Evolutionary conservation across 2,113 vertebrate species (phyloP).

Genomic region (Daboia siamensis): DNA sequence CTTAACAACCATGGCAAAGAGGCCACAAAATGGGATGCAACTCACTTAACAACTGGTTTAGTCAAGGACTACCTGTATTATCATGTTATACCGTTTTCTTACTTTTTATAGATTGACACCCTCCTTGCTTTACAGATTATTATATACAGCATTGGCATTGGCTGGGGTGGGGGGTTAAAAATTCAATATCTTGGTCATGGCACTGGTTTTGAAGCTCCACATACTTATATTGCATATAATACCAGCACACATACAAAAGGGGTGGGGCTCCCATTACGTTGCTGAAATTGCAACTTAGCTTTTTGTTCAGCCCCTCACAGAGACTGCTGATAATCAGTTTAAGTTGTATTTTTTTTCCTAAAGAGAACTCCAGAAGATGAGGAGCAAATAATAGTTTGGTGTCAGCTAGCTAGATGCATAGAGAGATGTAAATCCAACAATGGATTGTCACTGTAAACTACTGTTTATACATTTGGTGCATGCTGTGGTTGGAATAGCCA

Average conservation of each 20-base stretch:
- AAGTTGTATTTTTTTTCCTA: neutral
- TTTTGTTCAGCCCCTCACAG: neutral
- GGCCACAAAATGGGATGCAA: no score
- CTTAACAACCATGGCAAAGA: no score
- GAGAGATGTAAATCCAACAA: neutral
- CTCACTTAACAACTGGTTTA: no score
- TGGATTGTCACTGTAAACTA: neutral
- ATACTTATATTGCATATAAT: neutral
- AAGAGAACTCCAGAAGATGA: neutral
- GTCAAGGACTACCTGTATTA: no score
- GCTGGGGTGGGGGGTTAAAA: neutral
- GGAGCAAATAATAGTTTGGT: neutral
- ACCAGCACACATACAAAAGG: neutral
- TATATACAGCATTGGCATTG: neutral
- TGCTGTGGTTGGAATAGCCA: neutral
- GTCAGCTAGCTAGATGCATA: neutral
- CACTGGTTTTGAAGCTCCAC: neutral
- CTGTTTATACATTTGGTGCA: neutral
- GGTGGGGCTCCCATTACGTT: neutral
- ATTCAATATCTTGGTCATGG: neutral
- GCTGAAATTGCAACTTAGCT: neutral
- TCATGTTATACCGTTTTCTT: neutral
- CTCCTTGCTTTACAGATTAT: neutral
- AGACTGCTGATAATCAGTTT: neutral
- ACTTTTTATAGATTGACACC: neutral